These are phyloP conservation scores for Sitta europaea DNA, from an alignment of 2,113 vertebrate genomes.

Conservation along the genomic window DNA sequence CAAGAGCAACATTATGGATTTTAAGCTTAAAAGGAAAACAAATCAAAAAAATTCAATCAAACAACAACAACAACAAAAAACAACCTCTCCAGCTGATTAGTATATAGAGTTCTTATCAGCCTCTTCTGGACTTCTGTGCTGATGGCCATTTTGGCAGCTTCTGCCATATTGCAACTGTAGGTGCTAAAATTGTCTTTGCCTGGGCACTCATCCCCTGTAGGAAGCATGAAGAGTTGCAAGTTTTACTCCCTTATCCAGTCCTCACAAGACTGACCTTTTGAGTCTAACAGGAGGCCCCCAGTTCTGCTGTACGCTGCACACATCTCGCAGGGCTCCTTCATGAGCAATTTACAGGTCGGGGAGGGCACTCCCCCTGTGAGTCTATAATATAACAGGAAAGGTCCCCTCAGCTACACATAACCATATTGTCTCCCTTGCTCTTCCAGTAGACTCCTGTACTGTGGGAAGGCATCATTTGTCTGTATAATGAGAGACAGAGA, in stretches of 20 bases:
- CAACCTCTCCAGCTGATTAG: neutral
- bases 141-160: neutral
- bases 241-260: neutral
- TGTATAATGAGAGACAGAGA: neutral
- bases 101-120: neutral
- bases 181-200: neutral
- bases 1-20: neutral
- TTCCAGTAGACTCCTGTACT: neutral
- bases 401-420: neutral
- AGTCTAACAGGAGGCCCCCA: neutral
- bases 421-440: neutral
- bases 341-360: neutral
- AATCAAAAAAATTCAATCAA: neutral
- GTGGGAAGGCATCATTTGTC: neutral
- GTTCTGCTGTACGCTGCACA: neutral
- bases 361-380: neutral
- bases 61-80: neutral
- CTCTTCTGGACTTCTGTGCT: neutral
- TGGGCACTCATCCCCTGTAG: neutral
- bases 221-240: neutral
- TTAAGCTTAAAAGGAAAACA: neutral
- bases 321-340: neutral
- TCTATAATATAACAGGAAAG: neutral
- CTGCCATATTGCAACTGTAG: neutral
- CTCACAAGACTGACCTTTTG: neutral